Percentiles rank a stretch among this genome's conserved stretches.
These are phyloP conservation scores for Drosophila yakuba DNA, from an alignment of 1,140 invertebrate species.

Conservation along the genomic window DNA sequence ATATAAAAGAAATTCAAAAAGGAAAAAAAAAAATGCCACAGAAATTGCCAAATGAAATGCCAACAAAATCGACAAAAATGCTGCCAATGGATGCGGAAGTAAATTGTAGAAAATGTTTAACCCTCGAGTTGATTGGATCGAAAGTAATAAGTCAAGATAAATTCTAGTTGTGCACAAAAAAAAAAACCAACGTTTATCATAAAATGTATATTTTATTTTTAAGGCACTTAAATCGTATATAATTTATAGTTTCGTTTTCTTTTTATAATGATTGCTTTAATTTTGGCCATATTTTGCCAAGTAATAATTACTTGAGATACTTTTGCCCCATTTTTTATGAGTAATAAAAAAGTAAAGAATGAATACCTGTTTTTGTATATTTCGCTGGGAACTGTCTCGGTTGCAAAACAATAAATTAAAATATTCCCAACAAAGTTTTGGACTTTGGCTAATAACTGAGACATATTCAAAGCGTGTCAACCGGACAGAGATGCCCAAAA, in stretches of 20 bases:
- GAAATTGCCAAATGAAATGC: conserved; percentile 27
- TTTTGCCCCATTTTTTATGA: conserved; percentile 12
- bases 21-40: not conserved
- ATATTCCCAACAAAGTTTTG: conserved; percentile 1
- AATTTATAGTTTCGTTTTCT: conserved; percentile 8
- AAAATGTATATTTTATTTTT: too few relatives aligned
- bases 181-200: not conserved
- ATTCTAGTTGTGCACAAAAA: conserved; percentile 6
- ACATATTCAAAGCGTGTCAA: conserved; percentile 27
- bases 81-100: conserved; percentile 44
- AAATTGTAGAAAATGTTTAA: conserved; percentile 31
- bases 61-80: conserved; percentile 15
- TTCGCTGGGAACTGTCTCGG: not conserved
- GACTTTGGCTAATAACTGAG: conserved; percentile 19
- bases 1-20: conserved; percentile 19
- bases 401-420: conserved; percentile 24
- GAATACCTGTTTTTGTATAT: conserved; percentile 2
- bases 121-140: conserved; percentile 25
- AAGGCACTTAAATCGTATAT: not conserved
- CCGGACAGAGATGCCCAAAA: conserved; percentile 11
- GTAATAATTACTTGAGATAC: not conserved
- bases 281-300: not conserved
- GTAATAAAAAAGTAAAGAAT: conserved; percentile 8
- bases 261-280: conserved; percentile 32
- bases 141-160: conserved; percentile 27